Conservation (phyloP, 2,797 vertebrate species). For the Euphonia xanthogaster region DNA sequence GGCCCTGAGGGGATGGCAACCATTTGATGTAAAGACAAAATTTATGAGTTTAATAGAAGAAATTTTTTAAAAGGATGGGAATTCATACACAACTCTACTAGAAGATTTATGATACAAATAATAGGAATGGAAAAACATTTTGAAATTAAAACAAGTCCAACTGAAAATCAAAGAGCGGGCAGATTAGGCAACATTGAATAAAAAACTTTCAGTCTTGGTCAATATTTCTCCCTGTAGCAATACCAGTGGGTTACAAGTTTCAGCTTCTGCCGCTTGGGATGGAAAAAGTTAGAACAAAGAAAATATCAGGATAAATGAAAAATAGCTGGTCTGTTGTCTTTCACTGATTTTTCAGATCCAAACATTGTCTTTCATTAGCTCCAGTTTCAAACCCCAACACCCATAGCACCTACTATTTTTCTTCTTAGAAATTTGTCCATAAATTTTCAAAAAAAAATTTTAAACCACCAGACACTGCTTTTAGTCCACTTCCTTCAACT, state of each 20-base stretch:
- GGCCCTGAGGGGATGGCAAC: not conserved
- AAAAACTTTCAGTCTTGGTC: not conserved
- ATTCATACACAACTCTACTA: not conserved
- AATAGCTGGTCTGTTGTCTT: not conserved
- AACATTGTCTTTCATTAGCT: not conserved
- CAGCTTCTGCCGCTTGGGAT: not conserved
- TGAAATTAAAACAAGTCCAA: not conserved
- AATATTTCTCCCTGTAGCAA: not conserved
- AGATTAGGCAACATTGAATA: not conserved
- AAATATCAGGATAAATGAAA: not conserved
- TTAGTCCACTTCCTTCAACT: not conserved
- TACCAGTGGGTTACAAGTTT: not conserved
- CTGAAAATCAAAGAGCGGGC: not conserved
- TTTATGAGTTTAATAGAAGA: not conserved
- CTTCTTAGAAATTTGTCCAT: not conserved
- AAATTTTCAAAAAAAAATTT: not conserved
- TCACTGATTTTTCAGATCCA: not conserved
- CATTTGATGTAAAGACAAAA: not conserved
- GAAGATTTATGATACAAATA: not conserved
- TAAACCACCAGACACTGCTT: not conserved
- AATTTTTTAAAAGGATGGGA: not conserved
- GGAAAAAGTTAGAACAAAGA: conserved; percentile 16
- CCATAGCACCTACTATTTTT: not conserved
- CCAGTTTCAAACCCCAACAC: not conserved
- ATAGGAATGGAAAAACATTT: not conserved